phyloP scores from a whole-genome alignment of 64 coral and sea anemone species.

The Actinia tenebrosa region DNA sequence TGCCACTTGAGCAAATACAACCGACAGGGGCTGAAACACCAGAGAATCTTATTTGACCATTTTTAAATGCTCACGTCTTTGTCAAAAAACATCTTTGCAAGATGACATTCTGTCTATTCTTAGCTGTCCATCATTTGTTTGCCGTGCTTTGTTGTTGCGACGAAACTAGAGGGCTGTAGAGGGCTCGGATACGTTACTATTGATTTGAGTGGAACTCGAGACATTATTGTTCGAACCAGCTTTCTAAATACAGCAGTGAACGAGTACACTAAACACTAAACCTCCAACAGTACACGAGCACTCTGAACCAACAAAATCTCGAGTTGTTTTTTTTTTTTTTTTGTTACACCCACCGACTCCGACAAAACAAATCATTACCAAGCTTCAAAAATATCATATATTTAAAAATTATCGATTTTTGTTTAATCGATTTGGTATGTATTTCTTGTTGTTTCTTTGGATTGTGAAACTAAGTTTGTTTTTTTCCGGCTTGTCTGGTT shows the following conservation, averaged over 20 bases:
- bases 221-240: not conserved
- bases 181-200: not conserved
- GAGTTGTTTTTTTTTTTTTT: not conserved
- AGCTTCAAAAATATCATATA: not conserved
- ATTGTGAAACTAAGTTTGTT: not conserved
- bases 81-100: not conserved
- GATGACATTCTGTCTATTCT: not conserved
- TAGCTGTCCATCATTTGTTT: not conserved
- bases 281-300: not conserved
- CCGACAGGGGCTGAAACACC: not conserved
- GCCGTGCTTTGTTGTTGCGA: not conserved
- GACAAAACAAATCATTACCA: not conserved
- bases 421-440: not conserved
- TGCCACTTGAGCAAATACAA: not conserved
- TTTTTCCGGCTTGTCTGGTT: conserved; percentile 10
- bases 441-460: not conserved
- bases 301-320: not conserved
- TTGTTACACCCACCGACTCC: not conserved
- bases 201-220: not conserved
- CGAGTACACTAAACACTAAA: not conserved
- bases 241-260: conserved; percentile 6
- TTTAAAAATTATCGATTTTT: no score
- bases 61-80: not conserved
- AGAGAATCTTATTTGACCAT: not conserved
- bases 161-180: not conserved